These are phyloP conservation scores for Squalus acanthias DNA, from an alignment of 2,797 vertebrate genomes.

Conservation along the genomic window DNA sequence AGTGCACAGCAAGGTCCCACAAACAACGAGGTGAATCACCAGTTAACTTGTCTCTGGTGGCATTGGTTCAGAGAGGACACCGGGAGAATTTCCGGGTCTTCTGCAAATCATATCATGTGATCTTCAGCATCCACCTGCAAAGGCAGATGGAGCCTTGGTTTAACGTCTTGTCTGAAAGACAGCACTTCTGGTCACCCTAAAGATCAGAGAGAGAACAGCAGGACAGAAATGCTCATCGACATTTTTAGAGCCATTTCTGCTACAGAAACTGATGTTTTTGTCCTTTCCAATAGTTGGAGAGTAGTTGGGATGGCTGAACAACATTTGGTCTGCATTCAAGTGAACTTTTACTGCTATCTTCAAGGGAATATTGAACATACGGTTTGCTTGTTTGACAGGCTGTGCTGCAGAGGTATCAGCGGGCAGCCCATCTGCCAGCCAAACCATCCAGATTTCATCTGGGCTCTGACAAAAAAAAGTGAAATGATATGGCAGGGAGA, in stretches of 20 bases:
- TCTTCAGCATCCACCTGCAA: background rate
- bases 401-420: background rate
- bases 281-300: background rate
- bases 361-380: background rate
- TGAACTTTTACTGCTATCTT: background rate
- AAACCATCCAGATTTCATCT: background rate
- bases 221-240: too few species aligned
- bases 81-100: background rate
- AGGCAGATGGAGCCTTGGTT: background rate
- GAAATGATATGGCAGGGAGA: background rate
- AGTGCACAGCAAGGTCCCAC: background rate
- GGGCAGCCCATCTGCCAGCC: background rate
- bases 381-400: background rate
- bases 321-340: background rate
- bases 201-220: background rate
- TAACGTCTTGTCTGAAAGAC: background rate
- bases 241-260: background rate
- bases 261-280: background rate
- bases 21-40: background rate
- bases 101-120: too few species aligned
- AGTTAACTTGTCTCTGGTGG: background rate
- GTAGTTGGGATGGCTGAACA: background rate
- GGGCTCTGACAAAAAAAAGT: background rate
- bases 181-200: too few species aligned
- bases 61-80: too few species aligned